Base-by-base conservation (phyloP, 2,113 vertebrate species). In the Oncorhynchus mykiss region DNA sequence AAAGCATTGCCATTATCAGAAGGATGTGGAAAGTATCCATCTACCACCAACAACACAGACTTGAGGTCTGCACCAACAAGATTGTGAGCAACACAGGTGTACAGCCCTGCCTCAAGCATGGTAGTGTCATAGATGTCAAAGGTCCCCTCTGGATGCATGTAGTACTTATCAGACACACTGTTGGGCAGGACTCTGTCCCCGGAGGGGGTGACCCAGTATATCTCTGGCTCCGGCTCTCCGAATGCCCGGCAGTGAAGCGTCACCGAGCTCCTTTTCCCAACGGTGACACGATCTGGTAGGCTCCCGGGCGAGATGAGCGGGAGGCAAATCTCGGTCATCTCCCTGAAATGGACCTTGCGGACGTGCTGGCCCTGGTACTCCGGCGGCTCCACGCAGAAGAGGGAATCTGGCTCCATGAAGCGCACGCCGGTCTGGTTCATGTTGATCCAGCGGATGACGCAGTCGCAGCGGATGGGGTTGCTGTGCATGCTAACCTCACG, bases 271-370 rank as follows among this genome's bases (percentile, higher is more conserved):
- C 95, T 93, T 8, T 89, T 84, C 79, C 90, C 90, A 77, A 94
- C 75, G 78, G 93, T 91, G 84, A 96, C 78, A 18, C 82, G 88
- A 45, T 91, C 86, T 29, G 96, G 95, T 54, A 97, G 94, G 74
- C 95, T 95, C 85, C 95, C 94, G 0, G 95, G 93, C 27, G 95
- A 95, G 80, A 97, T 96, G 70, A 96, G 86, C 6, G 96, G 96
- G 70, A 97, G 93, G 76, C 96, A 97, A 2, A 95, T 95, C 89
- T 96, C 96, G 88, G 94, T 95, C 95, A 97, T 96, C 91, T 97
- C 96, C 78, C 95, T 88, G 78, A 95, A 95, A 67, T 95, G 95
- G 79, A 97, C 90, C 72, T 96, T 93, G 60, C 95, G 89, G 59
- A 96, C 95, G 3, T 95, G 95, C 80, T 95, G 96, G 62, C 96